Base-by-base conservation (phyloP, 1,140 invertebrate species). In the Drosophila hydei region DNA sequence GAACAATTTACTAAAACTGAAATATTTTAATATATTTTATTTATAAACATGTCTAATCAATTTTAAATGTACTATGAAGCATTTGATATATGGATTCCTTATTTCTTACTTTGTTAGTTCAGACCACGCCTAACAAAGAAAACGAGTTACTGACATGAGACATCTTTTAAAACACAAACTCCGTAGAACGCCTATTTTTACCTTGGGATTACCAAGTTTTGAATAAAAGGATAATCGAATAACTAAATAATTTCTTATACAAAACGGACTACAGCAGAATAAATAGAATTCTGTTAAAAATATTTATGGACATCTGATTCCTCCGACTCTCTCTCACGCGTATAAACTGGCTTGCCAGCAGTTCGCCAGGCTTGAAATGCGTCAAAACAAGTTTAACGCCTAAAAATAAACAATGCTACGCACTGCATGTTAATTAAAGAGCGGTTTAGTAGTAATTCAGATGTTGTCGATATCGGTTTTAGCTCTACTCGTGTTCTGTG, bases 321-420 rank as follows among this genome's bases (percentile, higher is more conserved):
- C 4, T 3, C 6, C 19, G 19, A 25, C 8, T 55, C 40, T 11
- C 52, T 40, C 8, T n/a, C 3, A 16, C 18, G 23, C 45, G 11
- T 19, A 18, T 5, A 77, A 81, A 83, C 70, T 74, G 54, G 71
- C 70, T 83, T 47, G 16, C 27, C 16, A 8, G 27, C 8, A 51
- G 27, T 55, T 45, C 30, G 11, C 36, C 7, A 40, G 14, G 8
- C 11, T 43, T 12, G 4, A 9, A 59, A 16, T 12, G 38, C 27
- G 58, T 11, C 21, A 7, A 55, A 77, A 81, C 78, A 23, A 64
- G 78, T 81, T 81, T 77, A 19, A 23, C 4, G 48, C 33, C 25
- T 64, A 67, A 71, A 85, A 77, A 59, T 74, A 70, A 74, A 71
- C 71, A 56, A 45, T 50, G 63, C 48, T 54, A 50, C 21, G 58